Evolutionary conservation across 1,140 invertebrate species (phyloP), one percentile per base, ranked within the genome.

Genomic region (Musca vetustissima): DNA sequence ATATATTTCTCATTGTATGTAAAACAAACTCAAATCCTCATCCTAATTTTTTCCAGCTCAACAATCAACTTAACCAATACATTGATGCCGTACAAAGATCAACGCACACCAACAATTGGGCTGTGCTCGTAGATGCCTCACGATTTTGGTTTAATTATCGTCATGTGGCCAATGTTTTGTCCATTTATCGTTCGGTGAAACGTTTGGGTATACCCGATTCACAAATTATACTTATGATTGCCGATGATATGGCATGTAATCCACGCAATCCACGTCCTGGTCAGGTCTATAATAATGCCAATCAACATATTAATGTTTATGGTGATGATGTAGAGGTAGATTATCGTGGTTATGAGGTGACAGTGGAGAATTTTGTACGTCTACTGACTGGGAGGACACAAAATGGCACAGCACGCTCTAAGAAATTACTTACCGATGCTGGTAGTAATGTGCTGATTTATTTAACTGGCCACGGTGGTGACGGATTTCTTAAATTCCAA

Each of bases 221-320:
- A 61, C 92, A 94, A 84, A 99, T 99, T 59, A 98, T 99, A 75
- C 82, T 99, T 47, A 99, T 99, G 97, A 90, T 99, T 57, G 97
- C 98, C 22, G 98, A 99, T 85, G 98, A 99, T 77, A 99, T 99
- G 96, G 97, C 98, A 0, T 99, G 98, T 78, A 99, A 99, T 86
- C 90, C 97, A 0, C 85, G 98, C 70, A 99, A 99, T 86, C 97
- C 98, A 4, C 86, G 94, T 24, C 97, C 98, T n/a, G 98, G 95
- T 0, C 97, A 96, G 4, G 96, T 99, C 7, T 99, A 97, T 78
- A 99, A 99, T 79, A 98, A 98, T 85, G 95, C 94, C 59, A 94
- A 98, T 83, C 94, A 98, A 81, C 93, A 98, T 78, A 98, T 98
- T 50, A 98, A 99, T 86, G 96, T 99, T 1, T 99, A 99, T 84